Conservation (phyloP, 1,140 invertebrate species). For the Sesamia nonagrioides region DNA sequence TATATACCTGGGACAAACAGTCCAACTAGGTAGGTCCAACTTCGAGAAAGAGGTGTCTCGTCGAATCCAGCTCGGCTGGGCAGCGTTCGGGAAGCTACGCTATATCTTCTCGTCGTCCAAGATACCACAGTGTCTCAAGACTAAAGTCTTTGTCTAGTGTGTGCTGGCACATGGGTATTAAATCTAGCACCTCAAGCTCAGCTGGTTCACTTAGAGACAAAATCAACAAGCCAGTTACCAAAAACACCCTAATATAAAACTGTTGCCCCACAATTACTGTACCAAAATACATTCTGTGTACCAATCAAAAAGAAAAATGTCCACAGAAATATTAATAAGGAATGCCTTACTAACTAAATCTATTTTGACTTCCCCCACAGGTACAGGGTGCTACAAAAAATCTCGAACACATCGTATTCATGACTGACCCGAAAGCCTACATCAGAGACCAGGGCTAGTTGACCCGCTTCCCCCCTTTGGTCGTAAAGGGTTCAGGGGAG, state of each 20-base stretch:
- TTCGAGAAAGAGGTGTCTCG: too few species aligned
- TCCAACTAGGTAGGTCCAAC: too few species aligned
- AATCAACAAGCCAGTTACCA: neutral
- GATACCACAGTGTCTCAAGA: too few species aligned
- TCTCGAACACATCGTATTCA: conserved; percentile 52
- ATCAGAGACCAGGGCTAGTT: conserved; percentile 50
- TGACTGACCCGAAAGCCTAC: conserved; percentile 60
- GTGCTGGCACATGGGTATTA: too few species aligned
- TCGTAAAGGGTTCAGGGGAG: neutral
- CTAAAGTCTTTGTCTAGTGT: too few species aligned
- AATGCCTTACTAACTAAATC: neutral
- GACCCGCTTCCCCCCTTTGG: conserved; percentile 36
- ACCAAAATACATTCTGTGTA: neutral
- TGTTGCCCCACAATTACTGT: neutral
- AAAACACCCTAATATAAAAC: neutral
- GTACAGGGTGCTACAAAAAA: conserved; percentile 45
- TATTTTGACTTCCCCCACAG: conserved; percentile 48
- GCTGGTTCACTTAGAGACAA: neutral
- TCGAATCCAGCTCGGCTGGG: too few species aligned
- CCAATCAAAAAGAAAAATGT: conserved; percentile 13
- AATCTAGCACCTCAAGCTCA: too few species aligned
- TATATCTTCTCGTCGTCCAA: too few species aligned
- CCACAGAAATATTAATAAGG: conserved; percentile 5
- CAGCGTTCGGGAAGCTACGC: too few species aligned
- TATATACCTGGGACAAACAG: too few species aligned